These are phyloP conservation scores for Napeogenes inachia DNA, from an alignment of 2,888 invertebrate genomes.

Conservation along the genomic window DNA sequence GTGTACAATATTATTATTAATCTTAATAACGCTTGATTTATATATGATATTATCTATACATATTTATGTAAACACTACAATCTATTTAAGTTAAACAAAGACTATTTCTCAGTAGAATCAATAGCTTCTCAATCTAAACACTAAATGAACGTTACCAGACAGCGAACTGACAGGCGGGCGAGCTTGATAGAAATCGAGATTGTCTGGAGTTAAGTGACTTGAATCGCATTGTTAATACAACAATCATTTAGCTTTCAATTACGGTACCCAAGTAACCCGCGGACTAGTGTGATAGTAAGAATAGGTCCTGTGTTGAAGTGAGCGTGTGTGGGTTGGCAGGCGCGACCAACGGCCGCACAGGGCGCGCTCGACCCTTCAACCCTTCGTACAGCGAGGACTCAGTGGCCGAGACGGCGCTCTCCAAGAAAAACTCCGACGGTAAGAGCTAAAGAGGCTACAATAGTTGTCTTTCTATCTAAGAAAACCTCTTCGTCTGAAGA, in stretches of 20 bases:
- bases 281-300: constrained; percentile 15
- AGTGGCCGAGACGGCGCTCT: constrained; percentile 86
- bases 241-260: constrained; percentile 10
- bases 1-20: no score
- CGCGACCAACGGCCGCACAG: constrained; percentile 63
- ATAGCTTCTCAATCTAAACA: constrained; percentile 1
- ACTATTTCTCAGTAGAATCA: background rate
- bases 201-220: constrained; percentile 26
- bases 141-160: constrained; percentile 22
- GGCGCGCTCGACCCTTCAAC: constrained; percentile 71
- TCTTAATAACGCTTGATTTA: no score
- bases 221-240: constrained; percentile 11
- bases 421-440: constrained; percentile 91
- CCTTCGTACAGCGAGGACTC: constrained; percentile 89
- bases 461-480: constrained; percentile 48
- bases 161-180: constrained; percentile 44
- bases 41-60: no score
- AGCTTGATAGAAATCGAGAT: constrained; percentile 37
- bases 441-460: constrained; percentile 65
- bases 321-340: constrained; percentile 72
- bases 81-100: no score
- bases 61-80: no score
- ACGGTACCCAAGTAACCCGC: constrained; percentile 13
- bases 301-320: constrained; percentile 55
- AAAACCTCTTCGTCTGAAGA: constrained; percentile 50